phyloP scores from a whole-genome alignment of 2,888 invertebrate genomes.

The Allolobophora icterica region DNA sequence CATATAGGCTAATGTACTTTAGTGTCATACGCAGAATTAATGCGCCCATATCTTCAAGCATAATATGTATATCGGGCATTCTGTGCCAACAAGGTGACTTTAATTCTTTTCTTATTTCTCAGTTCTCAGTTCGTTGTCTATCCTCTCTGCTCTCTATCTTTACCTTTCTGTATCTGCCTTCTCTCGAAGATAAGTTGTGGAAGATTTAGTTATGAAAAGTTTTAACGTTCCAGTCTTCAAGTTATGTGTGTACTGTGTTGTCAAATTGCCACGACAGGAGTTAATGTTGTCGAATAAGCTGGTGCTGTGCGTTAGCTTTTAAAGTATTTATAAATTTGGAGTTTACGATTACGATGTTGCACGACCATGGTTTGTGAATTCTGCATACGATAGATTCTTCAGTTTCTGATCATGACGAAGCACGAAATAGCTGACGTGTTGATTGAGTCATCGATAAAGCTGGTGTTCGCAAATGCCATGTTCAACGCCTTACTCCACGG shows the following conservation, averaged over 20 bases:
- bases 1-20: too few species aligned
- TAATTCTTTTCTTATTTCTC: too few species aligned
- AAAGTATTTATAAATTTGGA: too few species aligned
- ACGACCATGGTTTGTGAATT: background rate
- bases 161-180: background rate
- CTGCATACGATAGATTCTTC: background rate
- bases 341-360: too few species aligned
- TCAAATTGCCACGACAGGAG: background rate
- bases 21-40: too few species aligned
- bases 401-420: background rate
- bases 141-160: too few species aligned
- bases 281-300: too few species aligned
- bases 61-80: too few species aligned
- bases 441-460: background rate
- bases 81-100: too few species aligned
- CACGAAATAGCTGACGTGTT: background rate
- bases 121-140: too few species aligned
- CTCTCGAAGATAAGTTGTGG: background rate
- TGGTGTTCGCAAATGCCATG: slow-evolving; percentile 18
- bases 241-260: background rate
- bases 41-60: too few species aligned
- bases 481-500: slow-evolving; percentile 6
- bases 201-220: background rate
- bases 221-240: background rate
- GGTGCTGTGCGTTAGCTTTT: too few species aligned